Evolutionary conservation across 1,140 invertebrate genomes (phyloP).

Genomic region (Magallana gigas): DNA sequence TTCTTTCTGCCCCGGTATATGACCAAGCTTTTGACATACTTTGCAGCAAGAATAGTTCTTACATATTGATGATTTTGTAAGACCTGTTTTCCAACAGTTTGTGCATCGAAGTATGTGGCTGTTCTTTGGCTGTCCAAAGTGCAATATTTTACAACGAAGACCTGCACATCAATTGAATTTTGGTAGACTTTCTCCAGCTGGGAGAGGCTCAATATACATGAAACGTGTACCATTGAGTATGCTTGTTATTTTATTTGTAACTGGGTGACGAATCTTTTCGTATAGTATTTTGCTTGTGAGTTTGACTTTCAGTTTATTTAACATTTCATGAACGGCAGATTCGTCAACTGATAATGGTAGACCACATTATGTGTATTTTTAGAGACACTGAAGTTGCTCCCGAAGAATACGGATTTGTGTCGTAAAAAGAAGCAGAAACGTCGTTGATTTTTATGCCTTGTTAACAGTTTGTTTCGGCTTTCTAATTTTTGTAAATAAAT

Average conservation of each 20-base stretch:
- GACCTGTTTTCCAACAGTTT: neutral
- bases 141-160: neutral
- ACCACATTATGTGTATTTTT: neutral
- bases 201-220: neutral
- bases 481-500: neutral
- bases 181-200: neutral
- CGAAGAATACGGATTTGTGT: neutral
- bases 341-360: neutral
- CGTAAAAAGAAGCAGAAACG: neutral
- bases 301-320: neutral
- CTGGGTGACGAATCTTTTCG: neutral
- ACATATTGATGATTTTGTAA: neutral
- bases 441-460: neutral
- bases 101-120: neutral
- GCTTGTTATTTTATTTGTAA: neutral
- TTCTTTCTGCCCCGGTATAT: neutral
- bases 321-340: neutral
- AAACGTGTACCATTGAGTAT: neutral
- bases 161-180: neutral
- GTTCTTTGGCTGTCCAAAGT: neutral
- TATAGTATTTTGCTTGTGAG: neutral
- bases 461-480: neutral
- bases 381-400: neutral
- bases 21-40: neutral
- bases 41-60: neutral